These are phyloP conservation scores for Leptinotarsa undecemlineata DNA, from an alignment of 1,140 invertebrate genomes.

Conservation along the genomic window DNA sequence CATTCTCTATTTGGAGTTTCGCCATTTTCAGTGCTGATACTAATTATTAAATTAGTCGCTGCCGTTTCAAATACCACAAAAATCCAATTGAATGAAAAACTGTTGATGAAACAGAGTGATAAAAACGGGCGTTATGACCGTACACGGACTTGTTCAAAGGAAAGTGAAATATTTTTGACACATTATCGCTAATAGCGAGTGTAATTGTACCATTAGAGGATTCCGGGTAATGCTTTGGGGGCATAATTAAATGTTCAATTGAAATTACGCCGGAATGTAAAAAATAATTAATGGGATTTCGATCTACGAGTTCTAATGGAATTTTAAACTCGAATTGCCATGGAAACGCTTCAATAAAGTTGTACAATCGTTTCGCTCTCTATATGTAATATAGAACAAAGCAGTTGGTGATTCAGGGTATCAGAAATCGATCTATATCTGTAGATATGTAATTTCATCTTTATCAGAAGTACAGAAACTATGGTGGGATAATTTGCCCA, in stretches of 20 bases:
- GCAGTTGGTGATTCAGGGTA: too few species aligned
- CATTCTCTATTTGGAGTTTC: slow-evolving; percentile 27
- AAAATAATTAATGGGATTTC: background rate
- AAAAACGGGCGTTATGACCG: slow-evolving; percentile 13
- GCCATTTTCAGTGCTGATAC: slow-evolving; percentile 21
- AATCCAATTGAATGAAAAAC: slow-evolving; percentile 16
- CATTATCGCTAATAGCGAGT: slow-evolving; percentile 18
- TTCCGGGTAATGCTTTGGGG: slow-evolving; percentile 4
- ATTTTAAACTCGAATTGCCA: background rate
- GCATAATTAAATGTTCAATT: slow-evolving; percentile 11
- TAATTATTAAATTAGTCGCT: slow-evolving; percentile 31
- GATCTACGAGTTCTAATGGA: background rate
- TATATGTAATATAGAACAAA: too few species aligned
- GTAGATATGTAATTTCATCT: too few species aligned
- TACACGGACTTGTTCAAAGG: slow-evolving; percentile 16
- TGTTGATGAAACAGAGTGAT: slow-evolving; percentile 19
- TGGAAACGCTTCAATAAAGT: too few species aligned
- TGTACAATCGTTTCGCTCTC: too few species aligned
- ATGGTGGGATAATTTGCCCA: too few species aligned
- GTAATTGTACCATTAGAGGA: slow-evolving; percentile 21
- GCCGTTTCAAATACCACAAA: slow-evolving; percentile 21
- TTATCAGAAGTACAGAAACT: too few species aligned
- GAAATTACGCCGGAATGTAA: background rate
- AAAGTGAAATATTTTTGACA: slow-evolving; percentile 26
- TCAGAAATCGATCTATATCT: too few species aligned